These are phyloP conservation scores for Drosophila pullipes DNA, from an alignment of 2,888 invertebrate genomes.

Conservation along the genomic window DNA sequence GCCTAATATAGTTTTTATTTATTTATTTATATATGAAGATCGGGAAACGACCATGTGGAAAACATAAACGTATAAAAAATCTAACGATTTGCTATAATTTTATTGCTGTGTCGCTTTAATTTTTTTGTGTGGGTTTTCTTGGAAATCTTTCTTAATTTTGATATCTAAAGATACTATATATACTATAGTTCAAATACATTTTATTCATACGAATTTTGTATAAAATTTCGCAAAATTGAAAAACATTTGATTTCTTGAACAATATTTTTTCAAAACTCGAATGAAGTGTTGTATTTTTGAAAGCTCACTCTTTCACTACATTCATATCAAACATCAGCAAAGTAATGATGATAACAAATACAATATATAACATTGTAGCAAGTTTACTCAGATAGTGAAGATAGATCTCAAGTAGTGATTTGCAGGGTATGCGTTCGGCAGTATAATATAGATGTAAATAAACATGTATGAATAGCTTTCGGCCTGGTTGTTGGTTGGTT, in stretches of 20 bases:
- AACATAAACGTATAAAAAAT: too few species aligned
- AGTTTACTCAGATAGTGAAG: not conserved
- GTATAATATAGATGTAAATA: not conserved
- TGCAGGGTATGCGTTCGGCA: constrained; percentile 1
- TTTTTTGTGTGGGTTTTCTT: not conserved
- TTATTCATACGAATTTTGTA: too few species aligned
- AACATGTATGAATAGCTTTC: not conserved
- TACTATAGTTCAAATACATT: not conserved
- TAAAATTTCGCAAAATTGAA: too few species aligned
- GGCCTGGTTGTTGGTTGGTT: constrained; percentile 36
- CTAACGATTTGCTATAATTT: too few species aligned
- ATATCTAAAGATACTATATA: not conserved
- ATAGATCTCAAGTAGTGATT: not conserved
- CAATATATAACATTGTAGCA: not conserved
- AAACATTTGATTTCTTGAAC: too few species aligned
- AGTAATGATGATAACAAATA: not conserved
- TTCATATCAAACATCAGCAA: not conserved
- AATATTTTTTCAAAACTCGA: too few species aligned
- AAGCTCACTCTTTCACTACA: too few species aligned
- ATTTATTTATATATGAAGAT: not conserved
- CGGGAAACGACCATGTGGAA: too few species aligned
- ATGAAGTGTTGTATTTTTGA: too few species aligned
- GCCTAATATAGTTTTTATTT: not conserved
- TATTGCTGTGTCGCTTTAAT: too few species aligned
- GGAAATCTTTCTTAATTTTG: not conserved